Conservation (phyloP, 2,113 vertebrate species). For the Amphiprion percula region DNA sequence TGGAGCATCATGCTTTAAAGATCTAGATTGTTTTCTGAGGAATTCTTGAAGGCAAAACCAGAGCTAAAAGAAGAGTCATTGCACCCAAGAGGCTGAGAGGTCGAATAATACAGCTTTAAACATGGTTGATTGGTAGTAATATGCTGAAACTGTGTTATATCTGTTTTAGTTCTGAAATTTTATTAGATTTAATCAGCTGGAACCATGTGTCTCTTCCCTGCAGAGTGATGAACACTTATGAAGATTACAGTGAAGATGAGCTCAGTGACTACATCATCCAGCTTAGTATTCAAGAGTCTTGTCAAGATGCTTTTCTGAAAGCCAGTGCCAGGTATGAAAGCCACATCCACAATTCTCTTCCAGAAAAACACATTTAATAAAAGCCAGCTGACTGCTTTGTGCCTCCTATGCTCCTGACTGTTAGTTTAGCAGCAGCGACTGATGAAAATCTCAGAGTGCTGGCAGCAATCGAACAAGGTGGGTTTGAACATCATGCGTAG, state of each 20-base stretch:
- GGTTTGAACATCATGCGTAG: not conserved
- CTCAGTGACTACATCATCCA: constrained; percentile 85
- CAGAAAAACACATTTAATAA: too few species aligned
- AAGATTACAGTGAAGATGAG: constrained; percentile 83
- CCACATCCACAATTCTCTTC: not conserved
- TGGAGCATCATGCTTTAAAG: too few species aligned
- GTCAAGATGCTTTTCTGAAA: constrained; percentile 61
- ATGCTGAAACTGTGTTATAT: not conserved
- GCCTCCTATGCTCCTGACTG: constrained; percentile 38
- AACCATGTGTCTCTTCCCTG: not conserved
- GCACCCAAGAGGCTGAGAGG: not conserved
- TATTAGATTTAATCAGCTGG: not conserved
- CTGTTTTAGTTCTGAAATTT: not conserved
- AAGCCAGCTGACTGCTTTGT: not conserved
- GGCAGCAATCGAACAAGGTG: constrained; percentile 87
- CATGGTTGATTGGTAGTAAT: not conserved
- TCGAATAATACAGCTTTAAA: too few species aligned
- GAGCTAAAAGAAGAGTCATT: too few species aligned
- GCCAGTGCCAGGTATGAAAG: constrained; percentile 83
- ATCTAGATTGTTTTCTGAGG: too few species aligned
- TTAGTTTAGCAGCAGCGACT: constrained; percentile 83
- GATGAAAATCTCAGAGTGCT: constrained; percentile 87
- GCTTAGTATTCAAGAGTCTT: constrained; percentile 86
- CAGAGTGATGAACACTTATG: constrained; percentile 79
- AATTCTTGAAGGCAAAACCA: too few species aligned